These are phyloP conservation scores for Ptyas mucosa DNA, from an alignment of 2,113 vertebrate species.

Conservation along the genomic window DNA sequence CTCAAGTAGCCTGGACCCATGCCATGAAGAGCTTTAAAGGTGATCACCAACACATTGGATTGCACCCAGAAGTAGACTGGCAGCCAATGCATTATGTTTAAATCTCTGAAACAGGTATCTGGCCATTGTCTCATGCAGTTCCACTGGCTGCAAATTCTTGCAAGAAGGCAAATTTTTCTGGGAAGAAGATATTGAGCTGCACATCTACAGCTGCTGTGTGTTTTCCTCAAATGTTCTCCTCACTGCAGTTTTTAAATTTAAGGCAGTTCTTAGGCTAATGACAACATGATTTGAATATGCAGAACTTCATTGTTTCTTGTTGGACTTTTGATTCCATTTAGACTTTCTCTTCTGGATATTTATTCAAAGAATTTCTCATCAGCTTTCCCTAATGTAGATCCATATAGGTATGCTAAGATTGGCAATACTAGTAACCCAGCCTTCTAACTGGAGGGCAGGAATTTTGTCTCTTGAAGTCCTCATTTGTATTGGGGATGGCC, in stretches of 20 bases:
- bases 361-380: not conserved
- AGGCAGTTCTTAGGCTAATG: not conserved
- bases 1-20: not conserved
- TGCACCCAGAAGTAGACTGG: not conserved
- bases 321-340: not conserved
- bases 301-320: not conserved
- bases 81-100: not conserved
- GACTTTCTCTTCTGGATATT: not conserved
- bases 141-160: not conserved
- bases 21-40: not conserved
- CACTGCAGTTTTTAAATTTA: not conserved
- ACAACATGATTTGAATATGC: not conserved
- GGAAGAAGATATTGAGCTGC: not conserved
- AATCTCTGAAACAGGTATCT: not conserved
- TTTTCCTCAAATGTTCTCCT: not conserved
- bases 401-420: not conserved
- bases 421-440: not conserved
- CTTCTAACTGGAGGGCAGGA: not conserved
- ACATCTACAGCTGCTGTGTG: not conserved
- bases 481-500: not conserved
- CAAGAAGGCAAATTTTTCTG: not conserved
- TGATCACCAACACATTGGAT: not conserved
- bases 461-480: not conserved
- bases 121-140: not conserved
- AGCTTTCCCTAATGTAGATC: not conserved